Evolutionary conservation across 1,140 invertebrate genomes (phyloP).

Genomic region (Stenopsyche tienmushanensis): DNA sequence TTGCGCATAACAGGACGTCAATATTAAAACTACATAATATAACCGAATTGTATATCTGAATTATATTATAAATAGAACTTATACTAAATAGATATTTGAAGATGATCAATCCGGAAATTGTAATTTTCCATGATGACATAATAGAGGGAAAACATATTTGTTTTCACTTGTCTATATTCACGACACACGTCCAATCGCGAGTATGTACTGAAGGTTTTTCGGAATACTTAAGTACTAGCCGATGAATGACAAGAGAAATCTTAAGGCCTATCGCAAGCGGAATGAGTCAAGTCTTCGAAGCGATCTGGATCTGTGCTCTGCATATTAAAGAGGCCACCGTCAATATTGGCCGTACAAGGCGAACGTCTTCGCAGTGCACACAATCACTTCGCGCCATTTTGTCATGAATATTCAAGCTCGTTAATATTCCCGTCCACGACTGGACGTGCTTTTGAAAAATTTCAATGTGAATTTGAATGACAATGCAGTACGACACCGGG

Average conservation of each 20-base stretch:
- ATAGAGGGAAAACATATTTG: too few species aligned
- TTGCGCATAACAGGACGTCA: too few species aligned
- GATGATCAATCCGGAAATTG: too few species aligned
- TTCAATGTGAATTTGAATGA: constrained; percentile 38
- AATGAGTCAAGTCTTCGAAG: constrained; percentile 12
- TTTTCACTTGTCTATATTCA: background rate
- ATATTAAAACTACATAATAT: too few species aligned
- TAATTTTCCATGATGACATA: too few species aligned
- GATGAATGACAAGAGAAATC: constrained; percentile 9
- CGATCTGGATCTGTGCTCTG: background rate
- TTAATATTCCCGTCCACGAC: constrained; percentile 35
- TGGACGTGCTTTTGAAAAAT: constrained; percentile 35
- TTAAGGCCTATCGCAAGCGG: background rate
- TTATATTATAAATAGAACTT: too few species aligned
- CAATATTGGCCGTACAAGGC: too few species aligned
- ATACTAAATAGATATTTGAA: too few species aligned
- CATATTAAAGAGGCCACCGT: constrained; percentile 7
- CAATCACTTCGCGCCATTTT: background rate
- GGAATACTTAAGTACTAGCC: background rate
- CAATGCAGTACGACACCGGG: constrained; percentile 24
- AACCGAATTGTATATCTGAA: too few species aligned
- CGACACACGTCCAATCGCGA: background rate
- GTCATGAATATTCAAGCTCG: constrained; percentile 37
- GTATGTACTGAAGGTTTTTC: background rate
- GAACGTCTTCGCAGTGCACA: background rate